Evolutionary conservation across 2,888 invertebrate genomes (phyloP), one percentile per base, ranked within the genome.

Genomic region (Nebria salina): DNA sequence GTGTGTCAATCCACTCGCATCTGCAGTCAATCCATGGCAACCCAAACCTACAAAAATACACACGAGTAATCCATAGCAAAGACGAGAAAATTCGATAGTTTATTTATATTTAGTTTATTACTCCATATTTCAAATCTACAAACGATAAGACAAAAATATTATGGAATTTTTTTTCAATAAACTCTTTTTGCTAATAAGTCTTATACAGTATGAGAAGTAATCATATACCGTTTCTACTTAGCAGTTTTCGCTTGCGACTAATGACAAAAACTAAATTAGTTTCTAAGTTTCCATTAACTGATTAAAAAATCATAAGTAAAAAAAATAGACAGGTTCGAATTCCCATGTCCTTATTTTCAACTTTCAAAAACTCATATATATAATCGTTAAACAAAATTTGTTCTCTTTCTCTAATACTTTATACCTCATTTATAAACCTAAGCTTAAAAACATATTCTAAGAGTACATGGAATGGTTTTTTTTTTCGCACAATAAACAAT

Each of bases 1-100:
- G 26, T 95, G 95, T 85, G 96, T 93, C 79, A 95, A 89, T 8
- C 93, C 90, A 0, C 91, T 90, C 13, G 90, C 88, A 86, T 93
- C 93, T 0, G 93, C 93, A 7, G 94, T 93, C 83, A 97, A 90
- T 0, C 98, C 97, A 86, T 98, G 97, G 75, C 96, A 94, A 8
- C 94, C 97, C 82, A 97, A 91, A 77, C 94, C 92, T 93, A 86
- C 1, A 85, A 85, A 74, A 83, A 83, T 41, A 80, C 75, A 80
- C 75, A 72, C 80, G 75, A 80, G 80, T 80, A 80, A 72, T 76
- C 81, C 73, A 65, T 76, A 81, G 81, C 41, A 76, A 66, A 43
- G 73, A 76, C 72, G 70, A 43, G 73, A 70, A 20, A 70, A 54
- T 13, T 54, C 54, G 54, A 54, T 54, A 54, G 8, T 54, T 54